Evolutionary conservation across 2,113 vertebrate species (phyloP).

Genomic region (Labrus mixtus): DNA sequence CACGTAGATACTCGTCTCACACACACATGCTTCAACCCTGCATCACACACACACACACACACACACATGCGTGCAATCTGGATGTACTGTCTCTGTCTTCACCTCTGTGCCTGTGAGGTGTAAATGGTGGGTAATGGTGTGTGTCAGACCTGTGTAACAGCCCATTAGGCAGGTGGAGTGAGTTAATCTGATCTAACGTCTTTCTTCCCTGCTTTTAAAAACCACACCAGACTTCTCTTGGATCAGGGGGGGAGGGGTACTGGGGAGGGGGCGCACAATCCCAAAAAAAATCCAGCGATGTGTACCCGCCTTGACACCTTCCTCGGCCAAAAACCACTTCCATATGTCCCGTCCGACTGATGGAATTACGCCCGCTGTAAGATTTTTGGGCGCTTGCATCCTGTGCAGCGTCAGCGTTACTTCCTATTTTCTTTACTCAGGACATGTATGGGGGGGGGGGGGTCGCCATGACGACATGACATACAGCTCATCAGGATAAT

Average conservation of each 20-base stretch:
- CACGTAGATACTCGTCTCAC: background rate
- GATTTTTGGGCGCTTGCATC: conserved; percentile 32
- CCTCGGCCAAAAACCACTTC: conserved; percentile 64
- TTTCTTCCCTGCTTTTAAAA: conserved; percentile 82
- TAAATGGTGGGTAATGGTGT: conserved; percentile 95
- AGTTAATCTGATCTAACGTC: conserved; percentile 91
- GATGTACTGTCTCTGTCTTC: conserved; percentile 70
- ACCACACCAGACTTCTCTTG: conserved; percentile 67
- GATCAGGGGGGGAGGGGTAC: background rate
- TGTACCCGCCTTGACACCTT: conserved; percentile 53
- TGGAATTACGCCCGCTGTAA: conserved; percentile 21
- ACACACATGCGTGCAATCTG: conserved; percentile 3
- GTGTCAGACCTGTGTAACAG: conserved; percentile 91
- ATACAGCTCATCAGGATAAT: conserved; percentile 51
- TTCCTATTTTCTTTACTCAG: conserved; percentile 16
- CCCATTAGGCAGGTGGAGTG: conserved; percentile 91
- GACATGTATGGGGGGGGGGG: too few relatives aligned
- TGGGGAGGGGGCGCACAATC: background rate
- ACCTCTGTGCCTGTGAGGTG: conserved; percentile 87
- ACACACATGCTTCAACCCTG: background rate
- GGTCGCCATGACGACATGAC: conserved; percentile 28
- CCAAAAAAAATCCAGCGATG: conserved; percentile 26
- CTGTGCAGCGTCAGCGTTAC: conserved; percentile 41
- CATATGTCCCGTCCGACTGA: conserved; percentile 52
- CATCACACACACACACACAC: background rate